Conservation (phyloP, 2,113 vertebrate genomes). For the Lagenorhynchus albirostris region DNA sequence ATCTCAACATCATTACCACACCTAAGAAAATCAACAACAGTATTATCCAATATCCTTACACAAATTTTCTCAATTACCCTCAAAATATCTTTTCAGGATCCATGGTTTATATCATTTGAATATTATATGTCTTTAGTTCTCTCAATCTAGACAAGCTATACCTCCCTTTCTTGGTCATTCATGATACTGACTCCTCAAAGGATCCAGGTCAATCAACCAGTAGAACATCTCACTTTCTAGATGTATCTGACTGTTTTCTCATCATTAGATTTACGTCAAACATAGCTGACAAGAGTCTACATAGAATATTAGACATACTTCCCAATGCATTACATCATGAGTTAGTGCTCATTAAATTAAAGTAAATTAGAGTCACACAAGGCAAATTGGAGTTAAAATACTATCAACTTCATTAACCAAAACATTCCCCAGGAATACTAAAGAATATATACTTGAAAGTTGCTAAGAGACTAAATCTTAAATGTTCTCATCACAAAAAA, state of each 20-base stretch:
- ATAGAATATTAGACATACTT: background rate
- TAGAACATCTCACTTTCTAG: background rate
- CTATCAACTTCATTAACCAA: background rate
- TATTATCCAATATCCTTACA: background rate
- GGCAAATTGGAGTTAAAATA: background rate
- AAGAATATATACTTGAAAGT: background rate
- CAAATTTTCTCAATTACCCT: background rate
- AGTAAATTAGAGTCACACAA: background rate
- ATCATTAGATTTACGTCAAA: background rate
- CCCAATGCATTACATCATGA: background rate
- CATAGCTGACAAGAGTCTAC: background rate
- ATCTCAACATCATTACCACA: background rate
- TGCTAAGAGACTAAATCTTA: background rate
- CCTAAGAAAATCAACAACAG: background rate
- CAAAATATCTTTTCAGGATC: background rate
- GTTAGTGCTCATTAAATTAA: background rate
- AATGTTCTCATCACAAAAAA: background rate
- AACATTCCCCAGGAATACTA: background rate
- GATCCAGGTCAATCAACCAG: background rate
- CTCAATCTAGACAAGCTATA: background rate
- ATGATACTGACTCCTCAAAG: background rate
- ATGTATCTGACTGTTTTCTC: background rate
- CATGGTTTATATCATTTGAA: background rate
- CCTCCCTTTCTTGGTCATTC: background rate
- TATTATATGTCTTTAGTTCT: background rate